These are phyloP conservation scores for Raillietiella orientalis DNA, from an alignment of 2,888 invertebrate species.

Conservation along the genomic window DNA sequence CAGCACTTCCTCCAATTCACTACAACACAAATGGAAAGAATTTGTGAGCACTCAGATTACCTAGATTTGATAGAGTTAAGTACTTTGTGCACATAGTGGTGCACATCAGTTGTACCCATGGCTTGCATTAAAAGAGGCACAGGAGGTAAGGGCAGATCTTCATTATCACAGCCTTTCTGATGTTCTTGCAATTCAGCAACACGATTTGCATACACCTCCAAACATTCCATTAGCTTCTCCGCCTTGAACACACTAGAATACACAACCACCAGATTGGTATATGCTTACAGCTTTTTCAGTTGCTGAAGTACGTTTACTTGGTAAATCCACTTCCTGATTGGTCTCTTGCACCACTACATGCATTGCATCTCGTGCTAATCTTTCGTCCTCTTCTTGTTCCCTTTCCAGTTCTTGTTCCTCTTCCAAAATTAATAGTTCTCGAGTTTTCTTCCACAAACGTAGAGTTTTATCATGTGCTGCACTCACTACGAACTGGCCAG, in stretches of 20 bases:
- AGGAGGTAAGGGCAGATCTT: slow-evolving; percentile 18
- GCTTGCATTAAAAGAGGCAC: slow-evolving; percentile 53
- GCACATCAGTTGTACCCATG: slow-evolving; percentile 30
- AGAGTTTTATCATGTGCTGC: slow-evolving; percentile 65
- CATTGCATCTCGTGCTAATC: slow-evolving; percentile 17
- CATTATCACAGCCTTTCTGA: slow-evolving; percentile 11
- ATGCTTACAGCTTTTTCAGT: slow-evolving; percentile 47
- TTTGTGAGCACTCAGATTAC: slow-evolving; percentile 14
- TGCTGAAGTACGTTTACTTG: slow-evolving; percentile 56
- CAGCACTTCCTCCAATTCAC: slow-evolving; percentile 68
- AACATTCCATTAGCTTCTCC: slow-evolving; percentile 64
- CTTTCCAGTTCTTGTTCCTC: slow-evolving; percentile 54
- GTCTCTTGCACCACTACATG: slow-evolving; percentile 24
- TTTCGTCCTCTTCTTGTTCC: slow-evolving; percentile 30
- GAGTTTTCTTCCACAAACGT: slow-evolving; percentile 48
- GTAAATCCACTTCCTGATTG: slow-evolving; percentile 26
- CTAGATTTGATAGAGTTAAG: slow-evolving; percentile 45
- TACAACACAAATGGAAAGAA: slow-evolving; percentile 14
- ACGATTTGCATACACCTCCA: slow-evolving; percentile 36
- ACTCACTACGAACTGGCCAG: slow-evolving; percentile 38
- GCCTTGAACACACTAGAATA: slow-evolving; percentile 18
- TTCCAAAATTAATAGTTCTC: slow-evolving; percentile 64
- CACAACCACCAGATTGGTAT: too few relatives aligned
- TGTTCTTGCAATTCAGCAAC: slow-evolving; percentile 19
- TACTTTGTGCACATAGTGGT: slow-evolving; percentile 48